phyloP scores from a whole-genome alignment of 2,797 vertebrate species.

The Sebastes steindachneri region DNA sequence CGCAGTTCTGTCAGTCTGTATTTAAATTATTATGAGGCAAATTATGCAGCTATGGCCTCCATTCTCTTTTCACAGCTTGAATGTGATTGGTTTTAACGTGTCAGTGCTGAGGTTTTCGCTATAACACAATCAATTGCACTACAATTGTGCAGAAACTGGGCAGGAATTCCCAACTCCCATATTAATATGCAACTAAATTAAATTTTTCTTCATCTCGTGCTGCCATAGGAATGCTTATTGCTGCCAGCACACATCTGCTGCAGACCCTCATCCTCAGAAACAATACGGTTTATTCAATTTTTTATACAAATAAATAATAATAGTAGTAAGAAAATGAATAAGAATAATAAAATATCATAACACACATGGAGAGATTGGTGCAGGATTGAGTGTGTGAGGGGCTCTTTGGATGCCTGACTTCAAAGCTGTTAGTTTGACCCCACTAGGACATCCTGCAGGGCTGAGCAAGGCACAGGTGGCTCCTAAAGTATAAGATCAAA shows the following conservation, averaged over 20 bases:
- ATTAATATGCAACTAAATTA: constrained; percentile 61
- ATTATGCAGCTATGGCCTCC: constrained; percentile 19
- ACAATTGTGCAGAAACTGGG: constrained; percentile 33
- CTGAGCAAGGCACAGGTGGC: not conserved
- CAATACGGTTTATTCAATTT: constrained; percentile 13
- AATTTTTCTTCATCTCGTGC: constrained; percentile 38
- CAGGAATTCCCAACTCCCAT: constrained; percentile 58
- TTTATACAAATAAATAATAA: constrained; percentile 16
- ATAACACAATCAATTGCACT: constrained; percentile 1
- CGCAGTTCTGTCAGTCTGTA: not conserved
- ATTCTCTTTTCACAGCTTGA: not conserved
- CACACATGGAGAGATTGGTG: not conserved
- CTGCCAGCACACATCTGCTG: constrained; percentile 1
- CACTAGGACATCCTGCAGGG: not conserved
- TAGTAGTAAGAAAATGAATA: not conserved
- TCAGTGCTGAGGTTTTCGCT: constrained; percentile 14
- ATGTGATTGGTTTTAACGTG: constrained; percentile 26
- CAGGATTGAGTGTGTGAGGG: not conserved
- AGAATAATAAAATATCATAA: not conserved
- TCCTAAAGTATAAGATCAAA: constrained; percentile 29
- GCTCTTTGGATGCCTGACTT: not conserved
- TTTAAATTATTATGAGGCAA: constrained; percentile 21
- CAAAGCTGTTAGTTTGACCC: not conserved
- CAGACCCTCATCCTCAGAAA: constrained; percentile 4
- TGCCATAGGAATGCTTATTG: constrained; percentile 24